Base-by-base conservation (phyloP, 2,797 vertebrate species). In the Gallinago stenura region DNA sequence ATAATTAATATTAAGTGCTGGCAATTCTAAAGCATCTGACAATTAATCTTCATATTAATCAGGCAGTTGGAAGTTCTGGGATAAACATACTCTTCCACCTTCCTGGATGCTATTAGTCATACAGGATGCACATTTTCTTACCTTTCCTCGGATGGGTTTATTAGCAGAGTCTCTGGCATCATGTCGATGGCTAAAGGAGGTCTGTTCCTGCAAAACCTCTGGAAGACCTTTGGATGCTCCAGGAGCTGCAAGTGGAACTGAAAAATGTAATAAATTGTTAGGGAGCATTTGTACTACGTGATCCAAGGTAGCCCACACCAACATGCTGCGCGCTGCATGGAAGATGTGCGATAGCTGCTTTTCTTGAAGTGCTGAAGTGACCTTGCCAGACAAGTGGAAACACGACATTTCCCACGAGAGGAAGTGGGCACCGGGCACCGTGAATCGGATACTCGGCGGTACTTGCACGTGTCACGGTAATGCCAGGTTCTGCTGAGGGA, bases 71-170 rank as follows among this genome's bases (percentile, higher is more conserved):
- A 96, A 96, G 28, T 69, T 35, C 68, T n/a, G 41, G 62, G 54
- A 92, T 95, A 96, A 97, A 96, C 9, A 26, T 28, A 65, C 73
- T 82, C 56, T 84, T 90, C 45, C 69, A 48, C 94, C 76, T 97
- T 96, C 96, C 97, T 86, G 92, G 75, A 85, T 41, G 46, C 56
- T 65, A 60, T 81, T 82, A 90, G 90, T 90, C 90, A 88, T n/a
- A 89, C 78, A 45, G 95, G 95, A 96, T 91, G 69, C 93, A 96
- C 83, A 91, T 82, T 88, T 64, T 89, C 97, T 97, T 82, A 98
- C 98, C 98, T 98, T 97, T 80, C 97, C 97, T 69, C 2, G 0
- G 72, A 96, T 53, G 31, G 97, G 87, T 66, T 97, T 92, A 37
- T 79, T 93, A 87, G 95, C 96, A 87, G 90, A 88, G 83, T 80